These are phyloP conservation scores for Tretioscincus oriximinensis DNA, from an alignment of 2,113 vertebrate species.

Conservation along the genomic window DNA sequence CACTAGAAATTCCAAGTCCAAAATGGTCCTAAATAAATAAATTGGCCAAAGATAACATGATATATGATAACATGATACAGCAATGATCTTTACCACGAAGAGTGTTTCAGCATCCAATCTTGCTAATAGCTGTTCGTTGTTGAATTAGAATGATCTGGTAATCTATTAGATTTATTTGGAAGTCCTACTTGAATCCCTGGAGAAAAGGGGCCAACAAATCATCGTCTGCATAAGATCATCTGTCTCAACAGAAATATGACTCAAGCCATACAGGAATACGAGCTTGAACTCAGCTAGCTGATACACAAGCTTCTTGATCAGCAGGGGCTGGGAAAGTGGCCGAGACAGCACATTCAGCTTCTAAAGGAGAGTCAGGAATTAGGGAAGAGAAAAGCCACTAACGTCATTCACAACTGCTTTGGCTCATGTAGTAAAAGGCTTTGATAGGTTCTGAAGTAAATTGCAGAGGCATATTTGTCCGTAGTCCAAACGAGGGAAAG, in stretches of 20 bases:
- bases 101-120: neutral
- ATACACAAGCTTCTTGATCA: conserved; percentile 37
- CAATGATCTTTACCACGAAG: neutral
- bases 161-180: conserved; percentile 7
- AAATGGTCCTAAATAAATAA: neutral
- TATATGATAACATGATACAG: neutral
- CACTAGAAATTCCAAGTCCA: neutral
- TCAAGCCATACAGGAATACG: accelerated
- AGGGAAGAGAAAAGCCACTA: conserved; percentile 6
- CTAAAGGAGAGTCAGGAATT: conserved; percentile 13
- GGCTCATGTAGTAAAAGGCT: conserved; percentile 23
- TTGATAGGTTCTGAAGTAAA: neutral
- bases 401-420: conserved; percentile 28
- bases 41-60: neutral
- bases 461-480: neutral
- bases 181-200: conserved; percentile 5
- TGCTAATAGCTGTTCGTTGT: neutral
- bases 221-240: neutral
- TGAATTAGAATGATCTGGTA: conserved; percentile 19
- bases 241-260: neutral
- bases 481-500: neutral
- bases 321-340: conserved; percentile 39
- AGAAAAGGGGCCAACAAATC: conserved; percentile 4
- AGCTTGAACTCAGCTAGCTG: conserved; percentile 14
- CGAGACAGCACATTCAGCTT: neutral